Conservation (phyloP, 2,888 invertebrate genomes). For the Ferrisia virgata region DNA sequence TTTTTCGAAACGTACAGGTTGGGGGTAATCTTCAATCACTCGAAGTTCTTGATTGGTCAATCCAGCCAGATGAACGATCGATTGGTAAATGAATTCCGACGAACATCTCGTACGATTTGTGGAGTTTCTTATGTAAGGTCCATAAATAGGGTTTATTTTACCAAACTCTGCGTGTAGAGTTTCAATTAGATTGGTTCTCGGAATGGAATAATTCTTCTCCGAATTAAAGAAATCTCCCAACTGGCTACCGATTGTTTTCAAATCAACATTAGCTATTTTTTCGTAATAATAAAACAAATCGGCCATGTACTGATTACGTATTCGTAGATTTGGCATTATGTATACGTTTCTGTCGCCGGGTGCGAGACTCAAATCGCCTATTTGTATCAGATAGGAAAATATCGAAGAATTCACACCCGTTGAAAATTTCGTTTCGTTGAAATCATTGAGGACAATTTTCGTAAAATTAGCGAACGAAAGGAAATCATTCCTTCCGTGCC, state of each 20-base stretch:
- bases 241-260: background rate
- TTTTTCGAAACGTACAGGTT: background rate
- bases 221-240: background rate
- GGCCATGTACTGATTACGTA: background rate
- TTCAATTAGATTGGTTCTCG: background rate
- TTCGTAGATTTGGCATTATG: background rate
- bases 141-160: background rate
- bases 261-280: background rate
- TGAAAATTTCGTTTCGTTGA: background rate
- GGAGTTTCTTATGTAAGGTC: background rate
- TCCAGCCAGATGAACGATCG: background rate
- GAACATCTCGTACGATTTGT: background rate
- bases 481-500: background rate
- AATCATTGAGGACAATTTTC: background rate
- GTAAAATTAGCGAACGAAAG: background rate
- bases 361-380: background rate
- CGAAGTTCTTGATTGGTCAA: background rate
- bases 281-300: background rate
- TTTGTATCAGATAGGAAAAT: background rate
- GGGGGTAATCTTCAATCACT: background rate
- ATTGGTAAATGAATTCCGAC: background rate
- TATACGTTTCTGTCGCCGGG: background rate
- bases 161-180: background rate
- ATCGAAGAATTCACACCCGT: background rate
- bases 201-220: background rate